A percentile compares a stretch with the other conserved stretches of the same genome.
These are phyloP conservation scores for Microvelia longipes DNA, from an alignment of 1,140 invertebrate genomes.

Conservation along the genomic window DNA sequence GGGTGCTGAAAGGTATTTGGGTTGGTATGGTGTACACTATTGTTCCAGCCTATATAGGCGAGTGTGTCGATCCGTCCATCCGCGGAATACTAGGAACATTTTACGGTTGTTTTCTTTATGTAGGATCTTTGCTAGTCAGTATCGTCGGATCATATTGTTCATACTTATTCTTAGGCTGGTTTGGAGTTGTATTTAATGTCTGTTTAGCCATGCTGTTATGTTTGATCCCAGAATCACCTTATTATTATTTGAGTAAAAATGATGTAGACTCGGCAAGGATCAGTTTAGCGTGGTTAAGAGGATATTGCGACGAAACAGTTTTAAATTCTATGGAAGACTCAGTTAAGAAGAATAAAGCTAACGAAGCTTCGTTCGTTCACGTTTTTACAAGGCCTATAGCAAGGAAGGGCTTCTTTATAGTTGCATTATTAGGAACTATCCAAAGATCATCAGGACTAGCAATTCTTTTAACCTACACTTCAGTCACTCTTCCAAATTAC, in stretches of 20 bases:
- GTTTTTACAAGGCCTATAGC: constrained; percentile 10
- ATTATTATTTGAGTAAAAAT: constrained; percentile 44
- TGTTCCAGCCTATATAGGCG: constrained; percentile 44
- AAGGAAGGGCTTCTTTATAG: constrained; percentile 44
- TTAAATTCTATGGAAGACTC: constrained; percentile 17
- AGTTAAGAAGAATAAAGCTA: constrained; percentile 10
- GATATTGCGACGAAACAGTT: constrained; percentile 9
- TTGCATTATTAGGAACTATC: constrained; percentile 47
- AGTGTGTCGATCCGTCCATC: constrained; percentile 30
- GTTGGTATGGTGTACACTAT: constrained; percentile 57
- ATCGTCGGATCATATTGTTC: constrained; percentile 50
- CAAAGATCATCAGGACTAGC: constrained; percentile 62
- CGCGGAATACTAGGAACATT: constrained; percentile 43
- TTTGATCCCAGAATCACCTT: constrained; percentile 69
- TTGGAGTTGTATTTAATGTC: constrained; percentile 43
- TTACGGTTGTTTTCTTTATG: constrained; percentile 54
- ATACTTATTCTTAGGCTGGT: constrained; percentile 46
- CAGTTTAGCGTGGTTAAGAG: constrained; percentile 47
- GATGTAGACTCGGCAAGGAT: constrained; percentile 43
- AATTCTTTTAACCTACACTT: constrained; percentile 53
- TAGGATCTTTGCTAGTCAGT: constrained; percentile 62
- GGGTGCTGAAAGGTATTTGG: constrained; percentile 38
- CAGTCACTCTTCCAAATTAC: constrained; percentile 46
- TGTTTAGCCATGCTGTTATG: constrained; percentile 47
- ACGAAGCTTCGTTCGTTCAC: constrained; percentile 10